Conservation (phyloP, 2,888 invertebrate species). For the Lycia hirtaria region DNA sequence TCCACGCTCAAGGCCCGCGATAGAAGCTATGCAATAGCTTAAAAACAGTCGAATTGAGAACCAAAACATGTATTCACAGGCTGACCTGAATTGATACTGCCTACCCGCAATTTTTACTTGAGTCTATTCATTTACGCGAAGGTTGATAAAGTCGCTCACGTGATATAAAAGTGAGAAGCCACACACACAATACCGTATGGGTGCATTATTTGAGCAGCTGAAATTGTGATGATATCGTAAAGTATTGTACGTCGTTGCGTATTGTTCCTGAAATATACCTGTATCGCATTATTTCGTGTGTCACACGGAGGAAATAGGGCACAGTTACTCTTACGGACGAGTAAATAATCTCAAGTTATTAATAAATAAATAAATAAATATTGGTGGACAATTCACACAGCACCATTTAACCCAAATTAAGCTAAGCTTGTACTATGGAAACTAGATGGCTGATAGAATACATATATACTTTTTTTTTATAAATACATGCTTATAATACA, state of each 20-base stretch:
- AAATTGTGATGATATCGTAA: slow-evolving; percentile 19
- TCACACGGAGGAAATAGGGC: background rate
- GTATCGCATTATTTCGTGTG: slow-evolving; percentile 18
- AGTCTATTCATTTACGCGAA: background rate
- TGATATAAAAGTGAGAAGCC: background rate
- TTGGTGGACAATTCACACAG: no score
- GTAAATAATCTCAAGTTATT: slow-evolving; percentile 3
- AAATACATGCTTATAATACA: no score
- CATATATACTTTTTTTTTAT: no score
- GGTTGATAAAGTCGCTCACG: slow-evolving; percentile 18
- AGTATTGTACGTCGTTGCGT: slow-evolving; percentile 20
- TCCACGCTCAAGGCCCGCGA: no score
- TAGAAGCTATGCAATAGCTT: no score
- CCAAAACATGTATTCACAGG: no score
- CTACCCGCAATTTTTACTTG: background rate
- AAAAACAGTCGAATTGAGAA: no score
- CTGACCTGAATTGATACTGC: no score
- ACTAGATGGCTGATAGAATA: no score
- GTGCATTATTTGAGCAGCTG: slow-evolving; percentile 21
- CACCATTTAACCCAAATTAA: no score
- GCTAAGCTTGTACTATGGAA: no score
- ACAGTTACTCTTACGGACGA: slow-evolving; percentile 1
- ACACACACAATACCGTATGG: slow-evolving; percentile 12
- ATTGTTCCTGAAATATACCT: slow-evolving; percentile 25
- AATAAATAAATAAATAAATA: no score